Percentiles rank a stretch among this genome's conserved stretches.
Evolutionary conservation across 2,113 vertebrate genomes (phyloP).

Genomic region (Origma solitaria): DNA sequence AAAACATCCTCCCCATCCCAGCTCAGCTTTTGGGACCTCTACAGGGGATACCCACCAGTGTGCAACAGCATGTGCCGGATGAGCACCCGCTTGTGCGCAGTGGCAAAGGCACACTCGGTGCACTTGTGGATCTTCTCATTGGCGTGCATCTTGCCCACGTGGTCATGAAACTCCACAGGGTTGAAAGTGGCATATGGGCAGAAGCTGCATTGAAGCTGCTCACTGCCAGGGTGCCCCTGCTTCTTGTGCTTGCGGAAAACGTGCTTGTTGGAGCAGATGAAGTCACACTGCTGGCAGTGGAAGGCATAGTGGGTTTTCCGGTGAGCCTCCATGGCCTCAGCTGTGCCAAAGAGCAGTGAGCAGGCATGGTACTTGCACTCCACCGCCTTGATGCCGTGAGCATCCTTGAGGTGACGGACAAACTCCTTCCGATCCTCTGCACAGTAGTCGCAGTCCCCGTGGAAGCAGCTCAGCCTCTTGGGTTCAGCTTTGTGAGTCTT

Average conservation of each 20-base stretch:
- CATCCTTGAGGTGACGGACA: conserved; percentile 76
- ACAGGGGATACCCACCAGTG: conserved; percentile 73
- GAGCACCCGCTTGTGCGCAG: conserved; percentile 89
- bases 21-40: neutral
- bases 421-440: conserved; percentile 79
- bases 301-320: conserved; percentile 89
- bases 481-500: conserved; percentile 82
- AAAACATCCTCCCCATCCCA: neutral
- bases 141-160: conserved; percentile 88
- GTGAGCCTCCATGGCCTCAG: conserved; percentile 86
- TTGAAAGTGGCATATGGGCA: conserved; percentile 90
- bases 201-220: conserved; percentile 83
- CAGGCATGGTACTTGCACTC: conserved; percentile 90
- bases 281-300: conserved; percentile 91
- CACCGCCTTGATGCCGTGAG: conserved; percentile 75
- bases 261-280: conserved; percentile 92
- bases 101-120: conserved; percentile 85
- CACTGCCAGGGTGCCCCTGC: conserved; percentile 83
- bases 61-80: conserved; percentile 90
- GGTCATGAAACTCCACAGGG: conserved; percentile 88
- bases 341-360: conserved; percentile 75
- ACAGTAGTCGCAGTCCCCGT: conserved; percentile 76
- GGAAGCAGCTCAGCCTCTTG: conserved; percentile 76
- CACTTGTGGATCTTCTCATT: conserved; percentile 93
- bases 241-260: conserved; percentile 87